Evolutionary conservation across 2,797 vertebrate species (phyloP), one percentile per base, ranked within the genome.

Genomic region (Catharus ustulatus): DNA sequence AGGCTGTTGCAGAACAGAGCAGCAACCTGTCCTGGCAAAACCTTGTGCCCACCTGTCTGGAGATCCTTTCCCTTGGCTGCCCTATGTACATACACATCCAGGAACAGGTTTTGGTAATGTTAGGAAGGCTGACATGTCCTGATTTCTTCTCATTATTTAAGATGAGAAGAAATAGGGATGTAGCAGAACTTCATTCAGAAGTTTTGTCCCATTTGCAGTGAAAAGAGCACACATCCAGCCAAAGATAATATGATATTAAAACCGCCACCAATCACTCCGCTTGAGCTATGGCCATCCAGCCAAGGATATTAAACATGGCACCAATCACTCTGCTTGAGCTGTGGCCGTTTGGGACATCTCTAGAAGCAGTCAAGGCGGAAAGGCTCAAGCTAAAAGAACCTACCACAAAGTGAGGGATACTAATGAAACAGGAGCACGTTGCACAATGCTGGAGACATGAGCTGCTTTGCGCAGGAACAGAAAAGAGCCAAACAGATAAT

Each of bases 401-500:
- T 0, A 16, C 12, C 42, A 6, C 34, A 46, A 18, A 80, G 20
- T 0, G 2, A 67, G 29, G 55, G 48, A 27, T 36, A 20, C 32
- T 15, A 75, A 36, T 7, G 55, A 86, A 86, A 42, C 1, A 1
- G 0, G 1, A 72, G n/a, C 20, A 18, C 58, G 74, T 94, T 89
- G 84, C 88, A 51, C 81, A 87, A 63, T 0, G 1, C 36, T 1
- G 1, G 14, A 69, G 45, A 43, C 40, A 36, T 2, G 38, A 59
- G 67, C 4, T 36, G 69, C 69, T 81, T 49, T 0, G 0, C 0
- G 4, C 68, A 89, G 67, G 67, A 66, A 58, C 14, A 5, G 69
- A 42, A 32, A 69, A 49, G 74, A 89, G 91, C 89, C 93, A 89
- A 92, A 67, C 26, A 85, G 78, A 74, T 87, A 91, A 92, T 72